These are phyloP conservation scores for Sciaenops ocellatus DNA, from an alignment of 2,797 vertebrate species.

Conservation along the genomic window DNA sequence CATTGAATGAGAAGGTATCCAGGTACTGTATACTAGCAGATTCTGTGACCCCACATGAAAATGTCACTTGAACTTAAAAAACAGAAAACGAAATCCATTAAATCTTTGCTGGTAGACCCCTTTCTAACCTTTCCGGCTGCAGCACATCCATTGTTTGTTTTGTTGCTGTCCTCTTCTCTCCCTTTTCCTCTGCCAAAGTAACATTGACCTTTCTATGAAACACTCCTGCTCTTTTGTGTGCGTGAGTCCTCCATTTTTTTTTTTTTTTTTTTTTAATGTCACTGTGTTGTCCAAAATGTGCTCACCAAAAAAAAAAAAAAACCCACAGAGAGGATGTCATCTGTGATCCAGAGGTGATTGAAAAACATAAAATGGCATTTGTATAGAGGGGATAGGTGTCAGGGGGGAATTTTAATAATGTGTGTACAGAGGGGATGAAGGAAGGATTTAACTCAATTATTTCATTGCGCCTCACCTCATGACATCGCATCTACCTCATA, in stretches of 20 bases:
- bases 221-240: slow-evolving; percentile 22
- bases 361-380: not conserved
- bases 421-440: not conserved
- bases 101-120: not conserved
- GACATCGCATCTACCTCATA: no score
- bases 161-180: slow-evolving; percentile 3
- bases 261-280: not conserved
- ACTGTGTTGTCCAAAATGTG: not conserved
- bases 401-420: not conserved
- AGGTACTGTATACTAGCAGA: not conserved
- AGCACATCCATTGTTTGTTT: slow-evolving; percentile 30
- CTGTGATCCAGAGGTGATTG: not conserved
- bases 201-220: slow-evolving; percentile 43
- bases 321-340: not conserved
- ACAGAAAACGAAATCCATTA: not conserved
- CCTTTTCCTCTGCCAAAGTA: not conserved
- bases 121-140: slow-evolving; percentile 36
- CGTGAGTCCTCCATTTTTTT: slow-evolving; percentile 9
- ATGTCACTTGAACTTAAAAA: not conserved
- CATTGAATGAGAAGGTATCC: no score
- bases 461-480: not conserved
- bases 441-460: not conserved
- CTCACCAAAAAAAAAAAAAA: slow-evolving; percentile 4
- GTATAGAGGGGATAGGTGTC: not conserved
- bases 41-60: not conserved